Percentiles rank a stretch among this genome's conserved stretches.
These are phyloP conservation scores for Dryoscopus gambensis DNA, from an alignment of 2,113 vertebrate species.

Conservation along the genomic window DNA sequence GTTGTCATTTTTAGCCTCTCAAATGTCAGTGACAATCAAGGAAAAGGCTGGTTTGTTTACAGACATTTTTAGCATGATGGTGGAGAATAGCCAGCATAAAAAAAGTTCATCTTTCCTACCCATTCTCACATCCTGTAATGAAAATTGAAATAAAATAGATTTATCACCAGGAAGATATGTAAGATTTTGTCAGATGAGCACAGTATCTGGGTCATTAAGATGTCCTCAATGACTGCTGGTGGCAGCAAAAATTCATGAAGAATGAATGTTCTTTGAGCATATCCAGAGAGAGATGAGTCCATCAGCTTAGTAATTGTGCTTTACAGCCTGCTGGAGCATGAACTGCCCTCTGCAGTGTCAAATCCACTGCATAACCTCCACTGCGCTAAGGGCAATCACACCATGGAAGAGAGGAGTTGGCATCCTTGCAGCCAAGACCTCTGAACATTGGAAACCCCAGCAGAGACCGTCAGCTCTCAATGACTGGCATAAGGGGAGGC, in stretches of 20 bases:
- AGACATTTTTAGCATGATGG: not conserved
- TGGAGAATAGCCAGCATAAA: not conserved
- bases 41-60: not conserved
- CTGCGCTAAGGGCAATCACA: not conserved
- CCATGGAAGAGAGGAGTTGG: not conserved
- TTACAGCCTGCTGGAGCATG: not conserved
- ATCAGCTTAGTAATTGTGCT: not conserved
- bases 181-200: not conserved
- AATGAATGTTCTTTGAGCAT: not conserved
- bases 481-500: not conserved
- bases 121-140: not conserved
- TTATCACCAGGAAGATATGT: not conserved
- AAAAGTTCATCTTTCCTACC: not conserved
- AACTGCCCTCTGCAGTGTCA: not conserved
- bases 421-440: not conserved
- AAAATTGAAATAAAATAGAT: not conserved
- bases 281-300: not conserved
- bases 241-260: not conserved
- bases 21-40: not conserved
- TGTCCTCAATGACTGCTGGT: not conserved
- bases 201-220: not conserved
- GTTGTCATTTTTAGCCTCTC: not conserved
- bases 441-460: not conserved
- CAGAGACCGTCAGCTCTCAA: not conserved
- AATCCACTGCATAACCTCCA: not conserved